Base-by-base conservation (phyloP, 1,140 invertebrate genomes). In the Pissodes strobi region DNA sequence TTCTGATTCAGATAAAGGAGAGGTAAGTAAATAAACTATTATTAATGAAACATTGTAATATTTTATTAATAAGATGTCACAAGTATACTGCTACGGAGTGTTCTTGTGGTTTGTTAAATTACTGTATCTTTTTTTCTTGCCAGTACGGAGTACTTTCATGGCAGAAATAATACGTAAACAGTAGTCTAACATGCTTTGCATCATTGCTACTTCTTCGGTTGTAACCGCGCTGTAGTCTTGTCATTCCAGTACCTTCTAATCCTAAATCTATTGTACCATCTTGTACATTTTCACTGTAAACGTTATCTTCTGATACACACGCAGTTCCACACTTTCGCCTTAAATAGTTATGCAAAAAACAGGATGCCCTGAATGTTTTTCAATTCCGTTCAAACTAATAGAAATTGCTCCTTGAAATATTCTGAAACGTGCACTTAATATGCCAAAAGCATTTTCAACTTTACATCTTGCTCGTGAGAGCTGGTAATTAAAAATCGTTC, bases 251-350 rank as follows among this genome's bases (percentile, higher is more conserved):
- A 15, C 5, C 13, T 4, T 41, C 6, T 41, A 41, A 41, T 41
- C 39, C 6, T 41, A 41, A 41, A 41, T 41, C 15, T 34, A 34
- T 34, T 34, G 30, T 34, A n/a, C n/a, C n/a, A 34, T 34, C 30
- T 34, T 34, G 30, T 34, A 34, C n/a, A 34, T 34, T 34, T 34
- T 34, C 30, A 34, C n/a, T 34, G 30, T 34, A 34, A 34, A 6
- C 39, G 15, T 41, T 41, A n/a, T 41, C 13, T 41, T 41, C 39
- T 41, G 39, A 15, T 41, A 41, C 39, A 41, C n/a, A 34, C n/a
- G 30, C 30, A 34, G 30, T 34, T 34, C 30, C 30, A 34, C 6
- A 6, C n/a, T 34, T 34, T 34, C 30, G n/a, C n/a, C 30, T 34
- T 34, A 34, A 34, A 34, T 34, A 34, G 30, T 34, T 34, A 34